phyloP scores from a whole-genome alignment of 2,797 vertebrate species.

The Halcyon chelicuti region DNA sequence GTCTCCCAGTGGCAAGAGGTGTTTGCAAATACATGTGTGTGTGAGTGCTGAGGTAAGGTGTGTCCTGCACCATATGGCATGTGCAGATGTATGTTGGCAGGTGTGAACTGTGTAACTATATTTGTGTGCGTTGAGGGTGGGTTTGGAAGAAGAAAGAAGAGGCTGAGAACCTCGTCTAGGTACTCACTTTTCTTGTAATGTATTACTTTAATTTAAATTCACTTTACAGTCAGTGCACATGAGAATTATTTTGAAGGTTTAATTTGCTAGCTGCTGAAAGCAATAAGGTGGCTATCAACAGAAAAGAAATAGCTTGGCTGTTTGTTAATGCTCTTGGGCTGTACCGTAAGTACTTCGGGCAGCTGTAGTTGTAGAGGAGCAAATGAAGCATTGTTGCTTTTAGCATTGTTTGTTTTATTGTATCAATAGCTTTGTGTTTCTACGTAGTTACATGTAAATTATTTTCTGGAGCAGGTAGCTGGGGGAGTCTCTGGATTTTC shows the following conservation, averaged over 20 bases:
- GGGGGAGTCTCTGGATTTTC: not conserved
- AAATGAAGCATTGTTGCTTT: slow-evolving; percentile 54
- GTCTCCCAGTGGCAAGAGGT: slow-evolving; percentile 35
- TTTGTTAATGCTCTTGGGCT: slow-evolving; percentile 62
- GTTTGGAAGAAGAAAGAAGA: slow-evolving; percentile 7
- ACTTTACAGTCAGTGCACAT: slow-evolving; percentile 77
- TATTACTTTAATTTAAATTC: slow-evolving; percentile 82
- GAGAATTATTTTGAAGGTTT: slow-evolving; percentile 81
- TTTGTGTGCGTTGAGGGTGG: not conserved
- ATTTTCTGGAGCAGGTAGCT: not conserved
- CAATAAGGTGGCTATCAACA: slow-evolving; percentile 70
- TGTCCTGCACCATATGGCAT: not conserved
- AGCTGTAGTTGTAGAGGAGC: slow-evolving; percentile 6
- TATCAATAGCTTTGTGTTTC: slow-evolving; percentile 46
- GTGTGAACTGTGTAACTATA: not conserved
- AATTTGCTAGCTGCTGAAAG: slow-evolving; percentile 79
- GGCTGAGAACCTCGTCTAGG: slow-evolving; percentile 56
- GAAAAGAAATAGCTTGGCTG: slow-evolving; percentile 62
- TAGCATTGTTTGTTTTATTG: slow-evolving; percentile 46
- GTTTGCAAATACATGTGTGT: slow-evolving; percentile 39
- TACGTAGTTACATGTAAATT: not conserved
- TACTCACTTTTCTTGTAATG: slow-evolving; percentile 65
- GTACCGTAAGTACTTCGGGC: slow-evolving; percentile 10
- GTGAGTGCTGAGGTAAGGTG: not conserved
- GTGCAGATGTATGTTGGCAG: slow-evolving; percentile 27